These are phyloP conservation scores for Hippocampus kuda DNA, from an alignment of 2,797 vertebrate species.

Conservation along the genomic window DNA sequence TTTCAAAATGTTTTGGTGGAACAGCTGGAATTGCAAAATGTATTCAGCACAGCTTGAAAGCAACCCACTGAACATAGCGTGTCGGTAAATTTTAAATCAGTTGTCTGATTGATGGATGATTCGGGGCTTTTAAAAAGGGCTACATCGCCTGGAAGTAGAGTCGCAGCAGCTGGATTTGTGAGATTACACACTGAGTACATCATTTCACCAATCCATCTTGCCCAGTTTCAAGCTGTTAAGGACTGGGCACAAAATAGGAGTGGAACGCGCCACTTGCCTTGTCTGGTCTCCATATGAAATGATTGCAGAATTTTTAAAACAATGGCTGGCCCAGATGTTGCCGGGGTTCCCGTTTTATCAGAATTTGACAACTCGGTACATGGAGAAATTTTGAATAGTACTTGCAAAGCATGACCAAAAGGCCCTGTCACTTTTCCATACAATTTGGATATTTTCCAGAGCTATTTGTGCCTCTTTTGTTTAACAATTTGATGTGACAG, in stretches of 20 bases:
- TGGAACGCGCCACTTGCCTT: neutral
- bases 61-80: constrained; percentile 20
- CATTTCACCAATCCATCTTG: neutral
- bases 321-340: neutral
- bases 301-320: neutral
- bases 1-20: neutral
- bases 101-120: constrained; percentile 34
- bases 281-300: neutral
- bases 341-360: neutral
- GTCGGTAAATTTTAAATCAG: constrained; percentile 28
- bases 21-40: neutral
- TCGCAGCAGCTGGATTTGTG: constrained; percentile 37
- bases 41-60: neutral
- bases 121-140: constrained; percentile 42
- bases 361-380: neutral
- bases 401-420: neutral
- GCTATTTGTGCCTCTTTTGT: neutral
- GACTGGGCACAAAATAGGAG: neutral
- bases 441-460: neutral
- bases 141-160: constrained; percentile 14
- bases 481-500: neutral
- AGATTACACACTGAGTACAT: neutral
- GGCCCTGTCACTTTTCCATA: neutral
- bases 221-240: neutral
- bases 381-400: neutral